These are phyloP conservation scores for Adoxophyes honmai DNA, from an alignment of 1,140 invertebrate species.

Conservation along the genomic window DNA sequence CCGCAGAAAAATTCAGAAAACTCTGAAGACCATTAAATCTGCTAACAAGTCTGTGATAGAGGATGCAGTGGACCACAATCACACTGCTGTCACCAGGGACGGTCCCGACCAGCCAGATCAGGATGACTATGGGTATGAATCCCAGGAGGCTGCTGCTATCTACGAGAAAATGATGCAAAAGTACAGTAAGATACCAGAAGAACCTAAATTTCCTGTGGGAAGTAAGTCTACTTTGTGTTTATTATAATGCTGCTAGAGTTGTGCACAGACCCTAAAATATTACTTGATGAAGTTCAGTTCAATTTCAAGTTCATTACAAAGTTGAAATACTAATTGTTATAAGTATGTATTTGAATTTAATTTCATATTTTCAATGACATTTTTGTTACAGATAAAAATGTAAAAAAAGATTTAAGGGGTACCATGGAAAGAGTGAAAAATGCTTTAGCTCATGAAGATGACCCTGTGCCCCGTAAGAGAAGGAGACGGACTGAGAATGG, in stretches of 20 bases:
- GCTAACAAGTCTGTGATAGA: slow-evolving; percentile 91
- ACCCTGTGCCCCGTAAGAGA: slow-evolving; percentile 81
- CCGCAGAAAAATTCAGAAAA: slow-evolving; percentile 81
- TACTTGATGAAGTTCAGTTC: too few relatives aligned
- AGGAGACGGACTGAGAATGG: slow-evolving; percentile 77
- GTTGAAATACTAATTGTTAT: too few relatives aligned
- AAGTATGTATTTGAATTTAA: too few relatives aligned
- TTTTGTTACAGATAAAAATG: slow-evolving; percentile 39
- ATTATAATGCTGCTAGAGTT: too few relatives aligned
- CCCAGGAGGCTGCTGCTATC: slow-evolving; percentile 86
- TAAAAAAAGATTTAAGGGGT: slow-evolving; percentile 77
- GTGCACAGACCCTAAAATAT: too few relatives aligned
- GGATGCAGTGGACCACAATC: slow-evolving; percentile 87
- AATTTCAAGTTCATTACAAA: too few relatives aligned
- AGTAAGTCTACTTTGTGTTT: slow-evolving; percentile 38
- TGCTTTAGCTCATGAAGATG: slow-evolving; percentile 86
- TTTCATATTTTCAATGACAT: too few relatives aligned
- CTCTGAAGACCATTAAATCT: slow-evolving; percentile 87
- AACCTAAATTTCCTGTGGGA: slow-evolving; percentile 77
- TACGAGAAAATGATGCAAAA: slow-evolving; percentile 92
- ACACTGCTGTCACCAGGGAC: slow-evolving; percentile 85
- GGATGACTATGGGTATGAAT: slow-evolving; percentile 93
- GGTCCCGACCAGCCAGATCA: slow-evolving; percentile 89
- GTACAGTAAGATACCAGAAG: slow-evolving; percentile 84
- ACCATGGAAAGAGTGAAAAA: slow-evolving; percentile 86